Percentiles rank a stretch among this genome's conserved stretches.
Evolutionary conservation across 2,888 invertebrate genomes (phyloP).

Genomic region (Nephrocerus scutellatus): DNA sequence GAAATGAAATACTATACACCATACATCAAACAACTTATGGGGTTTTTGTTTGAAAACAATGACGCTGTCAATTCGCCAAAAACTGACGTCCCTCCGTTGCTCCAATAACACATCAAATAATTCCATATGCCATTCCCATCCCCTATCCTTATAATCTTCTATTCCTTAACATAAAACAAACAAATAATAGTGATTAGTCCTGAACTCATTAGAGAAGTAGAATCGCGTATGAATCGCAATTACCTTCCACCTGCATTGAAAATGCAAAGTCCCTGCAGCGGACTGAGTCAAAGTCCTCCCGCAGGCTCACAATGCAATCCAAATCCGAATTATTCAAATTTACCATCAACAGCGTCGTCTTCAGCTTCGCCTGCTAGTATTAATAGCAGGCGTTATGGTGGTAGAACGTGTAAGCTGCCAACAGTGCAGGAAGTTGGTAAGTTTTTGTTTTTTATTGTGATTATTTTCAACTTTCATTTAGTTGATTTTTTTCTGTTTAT

Average conservation of each 20-base stretch:
- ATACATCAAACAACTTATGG: constrained; percentile 3
- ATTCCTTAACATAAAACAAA: not conserved
- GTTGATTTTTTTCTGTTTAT: constrained; percentile 6
- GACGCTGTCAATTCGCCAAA: constrained; percentile 3
- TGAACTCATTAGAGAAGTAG: constrained; percentile 82
- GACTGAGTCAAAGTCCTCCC: constrained; percentile 40
- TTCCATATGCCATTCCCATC: not conserved
- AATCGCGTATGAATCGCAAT: constrained; percentile 77
- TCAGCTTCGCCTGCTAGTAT: constrained; percentile 4
- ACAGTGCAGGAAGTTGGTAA: constrained; percentile 76
- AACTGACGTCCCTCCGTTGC: constrained; percentile 8
- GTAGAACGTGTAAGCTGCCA: constrained; percentile 49
- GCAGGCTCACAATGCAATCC: constrained; percentile 16
- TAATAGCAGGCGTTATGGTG: constrained; percentile 37
- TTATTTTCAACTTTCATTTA: constrained; percentile 19
- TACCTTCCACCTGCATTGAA: constrained; percentile 63
- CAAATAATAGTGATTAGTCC: constrained; percentile 70
- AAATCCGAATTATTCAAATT: constrained; percentile 18
- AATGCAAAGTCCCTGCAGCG: constrained; percentile 50
- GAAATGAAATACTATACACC: constrained; percentile 10
- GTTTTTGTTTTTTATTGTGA: constrained; percentile 32
- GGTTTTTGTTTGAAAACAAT: constrained; percentile 4
- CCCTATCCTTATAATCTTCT: constrained; percentile 6
- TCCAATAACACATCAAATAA: not conserved
- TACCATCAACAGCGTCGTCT: constrained; percentile 1